Evolutionary conservation across 2,113 vertebrate genomes (phyloP), one percentile per base, ranked within the genome.

Genomic region (Anoura caudifer): DNA sequence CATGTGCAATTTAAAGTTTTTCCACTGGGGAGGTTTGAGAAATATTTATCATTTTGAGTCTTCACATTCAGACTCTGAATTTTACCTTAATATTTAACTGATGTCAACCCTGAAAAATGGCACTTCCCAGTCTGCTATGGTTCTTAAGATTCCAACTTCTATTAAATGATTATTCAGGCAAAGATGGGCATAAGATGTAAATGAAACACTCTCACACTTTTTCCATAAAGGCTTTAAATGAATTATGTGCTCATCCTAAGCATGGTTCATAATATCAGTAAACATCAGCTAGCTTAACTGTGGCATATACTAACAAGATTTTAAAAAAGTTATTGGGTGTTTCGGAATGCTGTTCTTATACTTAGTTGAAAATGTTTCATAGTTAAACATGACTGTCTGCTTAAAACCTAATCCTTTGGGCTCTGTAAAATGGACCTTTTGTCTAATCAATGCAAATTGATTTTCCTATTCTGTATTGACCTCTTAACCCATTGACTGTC

Each of bases 361-460:
- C 94, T 92, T 96, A 98, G 96, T 97, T 98, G 98, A 98, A 98
- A 98, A 98, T 95, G 97, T 95, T 97, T 98, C 98, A 97, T 26
- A 98, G 98, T 98, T 99, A 99, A 99, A 99, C 98, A 99, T 99
- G 99, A 99, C 99, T 98, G 98, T 99, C 99, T 98, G 98, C 98
- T 98, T 98, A 98, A 99, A 99, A 98, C 99, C 99, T 99, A 99
- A 99, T 99, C 99, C 99, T 98, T 98, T 99, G 98, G 98, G 99
- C 99, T 99, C 99, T 99, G 98, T 99, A 99, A 99, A 99, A 99
- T 99, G 99, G 99, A 99, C 99, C 99, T 99, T 99, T 99, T 99
- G 98, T 99, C 98, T 99, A 99, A 99, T 99, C 99, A 99, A 99
- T 99, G 99, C 99, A 99, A 99, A 99, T 99, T 99, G 99, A 99